Evolutionary conservation across 1,140 invertebrate genomes (phyloP).

Genomic region (Apis dorsata): DNA sequence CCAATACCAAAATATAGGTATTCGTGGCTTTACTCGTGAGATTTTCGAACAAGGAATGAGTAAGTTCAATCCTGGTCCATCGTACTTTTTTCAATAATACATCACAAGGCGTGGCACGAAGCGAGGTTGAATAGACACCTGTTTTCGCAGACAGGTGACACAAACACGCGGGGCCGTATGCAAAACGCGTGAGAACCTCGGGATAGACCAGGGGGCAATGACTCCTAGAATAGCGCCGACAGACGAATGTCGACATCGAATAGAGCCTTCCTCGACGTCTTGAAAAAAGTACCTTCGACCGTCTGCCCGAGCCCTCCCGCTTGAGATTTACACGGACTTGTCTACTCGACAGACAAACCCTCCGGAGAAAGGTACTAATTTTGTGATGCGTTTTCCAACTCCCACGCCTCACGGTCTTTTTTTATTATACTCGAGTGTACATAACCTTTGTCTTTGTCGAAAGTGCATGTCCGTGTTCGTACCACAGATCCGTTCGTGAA

Average conservation of each 20-base stretch:
- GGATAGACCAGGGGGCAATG: conserved; percentile 66
- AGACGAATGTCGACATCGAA: conserved; percentile 46
- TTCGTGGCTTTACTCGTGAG: neutral
- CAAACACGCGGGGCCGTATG: conserved; percentile 55
- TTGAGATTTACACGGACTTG: conserved; percentile 27
- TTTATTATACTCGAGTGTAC: too few species aligned
- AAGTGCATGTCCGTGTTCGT: too few species aligned
- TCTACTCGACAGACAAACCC: conserved; percentile 14
- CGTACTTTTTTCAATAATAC: conserved; percentile 23
- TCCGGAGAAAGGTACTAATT: neutral
- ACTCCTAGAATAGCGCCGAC: conserved; percentile 66
- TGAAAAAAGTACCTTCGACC: conserved; percentile 60
- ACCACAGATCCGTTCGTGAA: too few species aligned
- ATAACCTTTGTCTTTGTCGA: too few species aligned
- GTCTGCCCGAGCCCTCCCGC: conserved; percentile 11
- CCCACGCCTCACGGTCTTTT: too few species aligned
- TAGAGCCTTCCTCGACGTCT: conserved; percentile 42
- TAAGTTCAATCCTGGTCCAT: conserved; percentile 10
- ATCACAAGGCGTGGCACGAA: conserved; percentile 33
- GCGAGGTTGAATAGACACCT: conserved; percentile 74
- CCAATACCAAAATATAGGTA: neutral
- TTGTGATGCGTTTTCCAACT: neutral
- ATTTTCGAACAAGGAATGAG: neutral
- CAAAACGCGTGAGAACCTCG: conserved; percentile 64
- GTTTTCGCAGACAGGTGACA: conserved; percentile 70